Evolutionary conservation across 2,888 invertebrate genomes (phyloP), one percentile per base, ranked within the genome.

Genomic region (Luperina nickerlii): DNA sequence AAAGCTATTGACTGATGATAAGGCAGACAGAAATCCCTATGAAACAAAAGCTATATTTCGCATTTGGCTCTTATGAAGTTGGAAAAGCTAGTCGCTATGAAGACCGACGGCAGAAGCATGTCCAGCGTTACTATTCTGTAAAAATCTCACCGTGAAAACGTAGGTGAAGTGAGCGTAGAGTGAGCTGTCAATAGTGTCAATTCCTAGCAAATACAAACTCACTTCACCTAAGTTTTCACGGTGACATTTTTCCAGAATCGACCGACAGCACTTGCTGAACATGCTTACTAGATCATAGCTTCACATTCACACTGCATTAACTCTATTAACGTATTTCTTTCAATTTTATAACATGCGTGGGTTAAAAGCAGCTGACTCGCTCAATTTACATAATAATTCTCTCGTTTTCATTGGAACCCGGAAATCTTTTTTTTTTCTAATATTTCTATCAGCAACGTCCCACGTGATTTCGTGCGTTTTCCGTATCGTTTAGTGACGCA

Each of bases 241-340:
- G n/a, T n/a, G n/a, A n/a, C n/a, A n/a, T n/a, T n/a, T n/a, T n/a
- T n/a, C n/a, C n/a, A n/a, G n/a, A n/a, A n/a, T n/a, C n/a, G n/a
- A n/a, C n/a, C n/a, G n/a, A n/a, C n/a, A n/a, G 32, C 32, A 60
- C 54, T 24, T 57, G 57, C 51, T 51, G 7, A 51, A 51, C 6
- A 51, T 51, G 88, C 90, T 88, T 74, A 83, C 74, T 82, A 78
- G 86, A 79, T 81, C 90, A 89, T 71, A 78, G 88, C 66, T 82
- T 72, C n/a, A 48, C 69, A 74, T 83, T 72, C n/a, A 48, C 69
- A 74, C 73, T 72, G 32, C 68, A 81, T 71, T 82, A 82, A 74
- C 72, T 76, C 79, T 57, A 82, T 77, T 88, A 80, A 84, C 87
- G 88, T 69, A 86, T 83, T 84, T 89, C 76, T 80, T 67, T 81